Evolutionary conservation across 2,113 vertebrate species (phyloP), one percentile per base, ranked within the genome.

Genomic region (Mirounga angustirostris): DNA sequence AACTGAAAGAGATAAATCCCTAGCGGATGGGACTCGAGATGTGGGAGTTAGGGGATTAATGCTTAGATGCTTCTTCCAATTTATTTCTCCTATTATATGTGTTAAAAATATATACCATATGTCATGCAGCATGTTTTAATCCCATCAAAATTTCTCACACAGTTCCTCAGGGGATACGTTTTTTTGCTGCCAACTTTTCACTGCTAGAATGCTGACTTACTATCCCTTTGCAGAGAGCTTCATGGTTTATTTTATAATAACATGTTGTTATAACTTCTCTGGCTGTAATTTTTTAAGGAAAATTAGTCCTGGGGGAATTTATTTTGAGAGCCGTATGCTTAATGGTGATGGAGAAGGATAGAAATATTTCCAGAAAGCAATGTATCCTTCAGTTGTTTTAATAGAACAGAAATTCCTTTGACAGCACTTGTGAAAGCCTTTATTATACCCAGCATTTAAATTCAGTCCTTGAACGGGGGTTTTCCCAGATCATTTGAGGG

Each of bases 381-480:
- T 79, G 93, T 73, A 97, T 97, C 89, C 78, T 97, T 97, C 52
- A 59, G n/a, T 46, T 91, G 76, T 98, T 98, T 96, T 89, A 94
- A 65, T 87, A 97, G 97, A 97, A 56, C 61, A 98, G 19, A 89
- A 97, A 98, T 98, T 84, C 98, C 97, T 97, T 98, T 98, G 93
- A 96, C 76, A 63, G 83, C 30, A 61, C 22, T 86, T 85, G 52
- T 97, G 63, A 82, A 98, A 98, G 71, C 86, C 69, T 98, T 98
- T 88, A 30, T 97, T 98, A 95, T 93, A 89, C 33, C 7, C 86
- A 82, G 58, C 96, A 98, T 98, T 98, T 96, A 97, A 98, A 98
- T 98, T 98, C 98, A 95, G 84, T 76, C 92, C 97, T 96, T 98
- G 92, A 98, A 94, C 89, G 92, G 94, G 58, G 69, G 33, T 89